Evolutionary conservation across 2,113 vertebrate species (phyloP), one percentile per base, ranked within the genome.

Genomic region (Cephalopholis sonnerati): DNA sequence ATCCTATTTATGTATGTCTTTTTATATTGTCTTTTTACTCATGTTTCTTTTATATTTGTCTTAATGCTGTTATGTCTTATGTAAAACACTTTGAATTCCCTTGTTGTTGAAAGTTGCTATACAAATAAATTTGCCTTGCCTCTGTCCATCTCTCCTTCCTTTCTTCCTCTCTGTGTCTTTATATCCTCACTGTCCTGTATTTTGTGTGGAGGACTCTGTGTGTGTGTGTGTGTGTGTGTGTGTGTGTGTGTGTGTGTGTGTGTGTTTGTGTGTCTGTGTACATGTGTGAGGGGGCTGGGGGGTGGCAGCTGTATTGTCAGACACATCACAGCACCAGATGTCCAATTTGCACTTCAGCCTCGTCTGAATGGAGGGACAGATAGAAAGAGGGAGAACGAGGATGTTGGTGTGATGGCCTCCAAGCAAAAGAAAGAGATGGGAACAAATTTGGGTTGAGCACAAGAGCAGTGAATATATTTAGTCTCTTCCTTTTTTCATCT

Each of bases 261-360:
- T 73, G 53, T 25, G 13, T 82, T 4, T 66, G 55, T 85, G 80
- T 84, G 84, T 77, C 29, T 84, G 72, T 82, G 76, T 68, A 61
- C 44, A 51, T 74, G 68, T 86, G 66, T 44, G 74, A 72, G 71
- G 57, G 83, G 72, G 81, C 39, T 70, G 50, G 64, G 83, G 65
- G 85, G 73, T 77, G 83, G 81, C 55, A 71, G 66, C 86, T 83
- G 81, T 91, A 93, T 94, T 93, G 92, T 94, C 88, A 93, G 87
- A 91, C 87, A 89, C 92, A 92, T 93, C 92, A 90, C 89, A 90
- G 93, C 94, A 94, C 94, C 95, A 96, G 95, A 96, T 96, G 95
- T 96, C 95, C 94, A 95, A 95, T 96, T 96, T 95, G 94, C 95
- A 95, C 95, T 95, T 95, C 93, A 95, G 91, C 93, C 88, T 89